Evolutionary conservation across 2,113 vertebrate genomes (phyloP), one percentile per base, ranked within the genome.

Genomic region (Pollachius pollachius): DNA sequence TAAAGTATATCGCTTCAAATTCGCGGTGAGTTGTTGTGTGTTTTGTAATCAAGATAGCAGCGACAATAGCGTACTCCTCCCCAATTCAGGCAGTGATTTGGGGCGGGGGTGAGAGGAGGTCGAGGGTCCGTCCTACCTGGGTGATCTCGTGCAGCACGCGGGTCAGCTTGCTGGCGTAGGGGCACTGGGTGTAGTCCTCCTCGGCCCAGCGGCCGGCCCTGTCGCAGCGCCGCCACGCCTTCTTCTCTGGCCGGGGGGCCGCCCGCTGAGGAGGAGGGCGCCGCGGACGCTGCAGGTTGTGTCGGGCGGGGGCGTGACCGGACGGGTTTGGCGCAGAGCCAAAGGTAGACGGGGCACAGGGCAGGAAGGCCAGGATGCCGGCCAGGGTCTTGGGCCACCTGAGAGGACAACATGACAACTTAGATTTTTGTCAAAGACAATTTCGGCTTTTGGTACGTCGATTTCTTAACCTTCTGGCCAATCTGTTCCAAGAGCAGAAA

Each of bases 351-450:
- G 89, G 89, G 5, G 88, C 86, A 60, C 95, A 97, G 13, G 93
- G 88, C 30, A 92, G 88, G 81, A 94, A 94, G 76, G 93, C 92
- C 67, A 94, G 89, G 77, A 95, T 89, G 21, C 95, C 95, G 0
- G 94, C 94, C 71, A 95, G 79, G 34, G 94, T 97, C 84, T 93
- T 95, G 61, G 95, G 93, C 96, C 96, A 97, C 81, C 96, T 97
- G 83, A 18, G 76, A 75, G 54, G 80, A 52, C 15, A 81, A 70
- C 13, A 77, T 18, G 25, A 48, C 15, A 66, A 15, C 21, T 15
- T 11, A 9, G 41, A 41, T 21, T 61, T 23, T 12, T 21, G 1
- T 61, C 15, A 21, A 25, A 59, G 9, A 18, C 19, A n/a, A 17
- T 17, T 56, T 56, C 54, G 17, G 52, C 54, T 56, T 16, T 56